Conservation (phyloP, 2,888 invertebrate genomes). For the Xylota sylvarum region DNA sequence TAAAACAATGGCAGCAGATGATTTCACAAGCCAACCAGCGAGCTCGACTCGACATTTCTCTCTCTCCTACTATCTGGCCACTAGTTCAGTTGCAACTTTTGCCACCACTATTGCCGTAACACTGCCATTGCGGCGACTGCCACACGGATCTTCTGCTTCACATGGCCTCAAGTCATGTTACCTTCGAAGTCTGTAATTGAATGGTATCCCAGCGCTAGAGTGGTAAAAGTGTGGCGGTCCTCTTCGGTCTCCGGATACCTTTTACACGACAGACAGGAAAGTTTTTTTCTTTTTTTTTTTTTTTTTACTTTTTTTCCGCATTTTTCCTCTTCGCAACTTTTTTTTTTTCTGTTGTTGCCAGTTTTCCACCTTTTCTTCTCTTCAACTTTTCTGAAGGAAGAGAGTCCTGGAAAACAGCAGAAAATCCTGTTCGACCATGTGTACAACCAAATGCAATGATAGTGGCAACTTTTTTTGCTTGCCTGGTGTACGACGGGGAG, state of each 20-base stretch:
- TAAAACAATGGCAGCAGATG: conserved; percentile 66
- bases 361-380: conserved; percentile 37
- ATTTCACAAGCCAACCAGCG: conserved; percentile 39
- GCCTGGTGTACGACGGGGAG: neutral
- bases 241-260: conserved; percentile 38
- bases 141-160: conserved; percentile 45
- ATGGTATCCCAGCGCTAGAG: conserved; percentile 44
- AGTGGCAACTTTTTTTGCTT: conserved; percentile 54
- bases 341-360: conserved; percentile 18
- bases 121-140: conserved; percentile 33
- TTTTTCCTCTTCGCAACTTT: neutral
- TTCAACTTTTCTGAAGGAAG: conserved; percentile 25
- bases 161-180: conserved; percentile 70
- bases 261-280: conserved; percentile 47
- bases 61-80: conserved; percentile 3
- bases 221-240: conserved; percentile 33
- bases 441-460: conserved; percentile 66
- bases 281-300: conserved; percentile 30
- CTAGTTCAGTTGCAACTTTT: conserved; percentile 49
- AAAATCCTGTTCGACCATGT: conserved; percentile 61
- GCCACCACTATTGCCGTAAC: conserved; percentile 24
- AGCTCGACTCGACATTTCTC: conserved; percentile 2
- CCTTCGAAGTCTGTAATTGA: conserved; percentile 70
- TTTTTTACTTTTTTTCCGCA: conserved; percentile 6
- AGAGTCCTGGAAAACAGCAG: conserved; percentile 38